Evolutionary conservation across 2,797 vertebrate genomes (phyloP).

Genomic region (Orientallactaga sibirica): DNA sequence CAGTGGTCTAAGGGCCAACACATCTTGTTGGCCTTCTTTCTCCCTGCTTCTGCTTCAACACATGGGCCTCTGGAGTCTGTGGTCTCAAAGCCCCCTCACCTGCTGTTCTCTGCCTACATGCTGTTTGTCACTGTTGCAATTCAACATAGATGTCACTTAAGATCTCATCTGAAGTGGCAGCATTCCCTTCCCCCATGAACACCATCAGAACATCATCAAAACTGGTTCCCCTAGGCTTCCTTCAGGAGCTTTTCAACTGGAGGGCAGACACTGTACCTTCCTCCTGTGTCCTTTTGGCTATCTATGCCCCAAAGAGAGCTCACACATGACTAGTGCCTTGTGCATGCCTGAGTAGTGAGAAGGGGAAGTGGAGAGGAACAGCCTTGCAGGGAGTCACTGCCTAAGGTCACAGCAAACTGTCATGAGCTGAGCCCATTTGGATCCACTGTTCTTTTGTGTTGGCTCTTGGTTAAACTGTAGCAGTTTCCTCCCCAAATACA

Average conservation of each 20-base stretch:
- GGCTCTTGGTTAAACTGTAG: background rate
- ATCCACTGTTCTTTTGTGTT: background rate
- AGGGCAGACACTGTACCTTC: background rate
- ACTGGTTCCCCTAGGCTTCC: background rate
- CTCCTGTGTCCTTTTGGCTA: background rate
- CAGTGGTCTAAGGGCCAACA: background rate
- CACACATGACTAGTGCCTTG: background rate
- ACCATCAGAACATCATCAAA: background rate
- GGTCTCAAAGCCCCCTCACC: background rate
- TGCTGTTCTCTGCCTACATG: background rate
- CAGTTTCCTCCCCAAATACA: background rate
- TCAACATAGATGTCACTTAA: background rate
- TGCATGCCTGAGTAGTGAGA: background rate
- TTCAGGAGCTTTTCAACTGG: background rate
- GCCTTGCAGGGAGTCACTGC: background rate
- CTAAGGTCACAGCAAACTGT: background rate
- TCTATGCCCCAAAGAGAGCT: background rate
- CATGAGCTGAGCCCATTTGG: background rate
- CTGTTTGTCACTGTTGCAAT: background rate
- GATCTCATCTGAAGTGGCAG: background rate
- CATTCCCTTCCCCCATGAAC: background rate
- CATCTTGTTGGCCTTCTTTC: background rate
- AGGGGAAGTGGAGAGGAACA: background rate
- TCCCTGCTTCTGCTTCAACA: background rate
- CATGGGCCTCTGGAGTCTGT: background rate